A percentile compares a stretch with the other conserved stretches of the same genome.
Conservation (phyloP, 2,888 invertebrate genomes). For the Cecidostiba fungosa region DNA sequence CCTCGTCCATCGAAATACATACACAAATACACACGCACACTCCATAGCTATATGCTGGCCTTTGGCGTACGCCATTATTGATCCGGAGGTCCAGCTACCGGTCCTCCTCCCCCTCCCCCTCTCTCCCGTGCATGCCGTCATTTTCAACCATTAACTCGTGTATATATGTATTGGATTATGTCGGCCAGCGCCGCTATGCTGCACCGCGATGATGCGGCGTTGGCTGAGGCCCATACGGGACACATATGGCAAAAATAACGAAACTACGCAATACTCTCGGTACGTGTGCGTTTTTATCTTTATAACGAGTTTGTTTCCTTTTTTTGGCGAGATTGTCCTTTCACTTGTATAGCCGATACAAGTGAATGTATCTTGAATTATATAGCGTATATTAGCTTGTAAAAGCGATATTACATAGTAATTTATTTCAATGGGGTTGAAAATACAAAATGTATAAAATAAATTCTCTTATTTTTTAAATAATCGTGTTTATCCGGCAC, state of each 20-base stretch:
- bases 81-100: constrained; percentile 35
- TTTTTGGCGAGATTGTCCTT: too few relatives aligned
- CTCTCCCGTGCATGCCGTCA: constrained; percentile 34
- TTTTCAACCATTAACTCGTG: constrained; percentile 57
- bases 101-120: neutral
- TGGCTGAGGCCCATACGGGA: neutral
- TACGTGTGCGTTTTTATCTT: neutral
- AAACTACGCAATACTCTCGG: neutral
- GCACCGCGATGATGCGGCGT: neutral
- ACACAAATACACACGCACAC: neutral
- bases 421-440: too few relatives aligned
- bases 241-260: neutral
- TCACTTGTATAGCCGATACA: too few relatives aligned
- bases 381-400: too few relatives aligned
- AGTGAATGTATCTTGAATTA: too few relatives aligned
- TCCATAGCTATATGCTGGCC: neutral
- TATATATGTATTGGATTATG: constrained; percentile 54
- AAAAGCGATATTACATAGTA: too few relatives aligned
- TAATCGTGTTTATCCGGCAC: too few relatives aligned
- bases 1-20: neutral
- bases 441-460: too few relatives aligned
- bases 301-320: neutral
- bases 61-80: constrained; percentile 52
- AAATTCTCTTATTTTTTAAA: too few relatives aligned
- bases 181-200: neutral